Evolutionary conservation across 2,113 vertebrate genomes (phyloP), one percentile per base, ranked within the genome.

Genomic region (Cromileptes altivelis): DNA sequence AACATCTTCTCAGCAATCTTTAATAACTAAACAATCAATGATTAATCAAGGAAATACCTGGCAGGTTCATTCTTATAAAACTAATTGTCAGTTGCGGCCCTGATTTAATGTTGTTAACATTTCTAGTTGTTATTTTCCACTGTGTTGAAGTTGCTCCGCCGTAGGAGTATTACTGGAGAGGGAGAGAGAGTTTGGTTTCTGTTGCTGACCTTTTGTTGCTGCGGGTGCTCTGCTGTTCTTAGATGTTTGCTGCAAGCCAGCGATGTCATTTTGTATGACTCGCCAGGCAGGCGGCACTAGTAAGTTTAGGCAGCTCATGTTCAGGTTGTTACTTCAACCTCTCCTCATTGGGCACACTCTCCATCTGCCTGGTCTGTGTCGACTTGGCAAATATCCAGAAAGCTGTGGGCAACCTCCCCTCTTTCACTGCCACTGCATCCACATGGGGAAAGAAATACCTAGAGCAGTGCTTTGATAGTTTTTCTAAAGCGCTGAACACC

Each of bases 251-350:
- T 81, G 61, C 58, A 56, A 84, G 80, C 75, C 47, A 79, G 65
- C 63, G 4, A 62, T 90, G 88, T 84, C 84, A 85, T 84, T 90
- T 71, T 75, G 53, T 68, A 74, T 81, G 89, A 90, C 55, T 84
- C 56, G 49, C 69, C 56, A 33, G 79, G 72, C 74, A 76, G 62
- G 61, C 53, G 62, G 71, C 70, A 19, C 55, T 65, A 67, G 81
- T 73, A 90, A 49, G 77, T 91, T 91, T 82, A 75, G 84, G 75
- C 84, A 86, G 84, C 67, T 86, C 75, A 76, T 85, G 78, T 78
- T 91, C 79, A 80, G 85, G 81, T 90, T 91, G 80, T 88, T 90
- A 64, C 79, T 87, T 80, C 75, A 89, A 67, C 77, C 76, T 85
- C 65, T 58, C 64, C 62, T 83, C 84, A 81, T 77, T 75, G 84